A percentile compares a stretch with the other conserved stretches of the same genome.
Evolutionary conservation across 2,888 invertebrate genomes (phyloP).

Genomic region (Sinotaia quadrata): DNA sequence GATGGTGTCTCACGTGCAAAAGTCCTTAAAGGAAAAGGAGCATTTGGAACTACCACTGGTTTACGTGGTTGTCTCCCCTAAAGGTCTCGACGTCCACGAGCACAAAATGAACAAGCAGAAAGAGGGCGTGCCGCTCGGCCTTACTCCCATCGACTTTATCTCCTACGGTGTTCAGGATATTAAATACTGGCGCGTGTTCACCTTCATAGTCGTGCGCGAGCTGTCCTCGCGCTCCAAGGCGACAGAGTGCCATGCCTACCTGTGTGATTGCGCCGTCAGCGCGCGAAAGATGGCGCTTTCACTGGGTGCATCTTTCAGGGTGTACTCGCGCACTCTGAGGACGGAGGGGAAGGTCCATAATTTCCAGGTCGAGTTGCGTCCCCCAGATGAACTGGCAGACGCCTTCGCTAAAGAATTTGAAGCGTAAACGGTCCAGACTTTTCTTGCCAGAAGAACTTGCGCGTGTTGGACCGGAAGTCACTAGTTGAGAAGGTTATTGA

Average conservation of each 20-base stretch:
- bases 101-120: constrained; percentile 60
- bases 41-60: constrained; percentile 66
- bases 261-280: constrained; percentile 63
- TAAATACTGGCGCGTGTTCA: constrained; percentile 68
- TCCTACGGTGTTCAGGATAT: constrained; percentile 72
- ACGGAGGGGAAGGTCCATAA: constrained; percentile 55
- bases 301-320: constrained; percentile 57
- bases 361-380: constrained; percentile 62
- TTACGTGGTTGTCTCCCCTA: constrained; percentile 63
- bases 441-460: no score
- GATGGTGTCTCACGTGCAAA: constrained; percentile 61
- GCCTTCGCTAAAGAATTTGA: constrained; percentile 47
- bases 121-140: constrained; percentile 44
- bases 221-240: constrained; percentile 58
- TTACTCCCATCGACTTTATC: constrained; percentile 69
- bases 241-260: constrained; percentile 68
- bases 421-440: no score
- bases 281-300: constrained; percentile 63
- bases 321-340: constrained; percentile 56
- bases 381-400: constrained; percentile 60
- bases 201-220: constrained; percentile 69
- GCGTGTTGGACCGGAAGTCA: no score
- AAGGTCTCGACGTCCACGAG: constrained; percentile 62
- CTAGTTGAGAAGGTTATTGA: no score
- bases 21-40: constrained; percentile 49